phyloP scores from a whole-genome alignment of 2,888 invertebrate genomes.

The Masnerella sp. region DNA sequence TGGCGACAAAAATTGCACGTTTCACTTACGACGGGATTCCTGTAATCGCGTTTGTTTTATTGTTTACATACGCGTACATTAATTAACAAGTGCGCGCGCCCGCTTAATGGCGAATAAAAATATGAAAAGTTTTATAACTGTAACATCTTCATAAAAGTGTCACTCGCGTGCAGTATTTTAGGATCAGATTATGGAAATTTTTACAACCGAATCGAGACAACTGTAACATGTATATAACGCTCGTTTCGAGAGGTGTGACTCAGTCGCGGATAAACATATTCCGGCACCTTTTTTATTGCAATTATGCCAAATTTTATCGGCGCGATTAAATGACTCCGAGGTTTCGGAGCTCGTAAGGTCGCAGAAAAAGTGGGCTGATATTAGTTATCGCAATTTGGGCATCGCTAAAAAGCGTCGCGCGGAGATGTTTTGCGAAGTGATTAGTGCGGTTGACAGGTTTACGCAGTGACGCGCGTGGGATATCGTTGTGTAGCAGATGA shows the following conservation, averaged over 20 bases:
- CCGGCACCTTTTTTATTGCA: slow-evolving; percentile 6
- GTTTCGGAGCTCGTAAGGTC: too few relatives aligned
- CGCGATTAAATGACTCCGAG: background rate
- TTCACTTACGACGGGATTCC: too few relatives aligned
- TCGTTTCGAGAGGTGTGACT: slow-evolving; percentile 42
- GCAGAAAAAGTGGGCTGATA: too few relatives aligned
- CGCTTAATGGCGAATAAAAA: slow-evolving; percentile 36
- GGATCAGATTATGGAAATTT: slow-evolving; percentile 58
- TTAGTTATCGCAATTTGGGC: too few relatives aligned
- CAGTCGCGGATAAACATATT: slow-evolving; percentile 10
- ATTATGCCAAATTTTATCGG: background rate
- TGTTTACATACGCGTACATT: slow-evolving; percentile 34
- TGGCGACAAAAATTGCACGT: too few relatives aligned
- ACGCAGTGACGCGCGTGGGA: slow-evolving; percentile 70
- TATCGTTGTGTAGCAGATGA: slow-evolving; percentile 73
- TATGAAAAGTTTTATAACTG: slow-evolving; percentile 47
- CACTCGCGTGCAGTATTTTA: slow-evolving; percentile 48
- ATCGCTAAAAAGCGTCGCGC: slow-evolving; percentile 13
- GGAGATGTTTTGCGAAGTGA: slow-evolving; percentile 63
- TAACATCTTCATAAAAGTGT: slow-evolving; percentile 57
- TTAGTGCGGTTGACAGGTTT: slow-evolving; percentile 73
- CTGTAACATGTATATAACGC: slow-evolving; percentile 44
- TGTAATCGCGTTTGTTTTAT: too few relatives aligned
- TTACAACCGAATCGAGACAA: slow-evolving; percentile 41
- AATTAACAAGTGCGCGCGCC: slow-evolving; percentile 51